These are phyloP conservation scores for Drosophila mayri DNA, from an alignment of 1,140 invertebrate genomes.

Conservation along the genomic window DNA sequence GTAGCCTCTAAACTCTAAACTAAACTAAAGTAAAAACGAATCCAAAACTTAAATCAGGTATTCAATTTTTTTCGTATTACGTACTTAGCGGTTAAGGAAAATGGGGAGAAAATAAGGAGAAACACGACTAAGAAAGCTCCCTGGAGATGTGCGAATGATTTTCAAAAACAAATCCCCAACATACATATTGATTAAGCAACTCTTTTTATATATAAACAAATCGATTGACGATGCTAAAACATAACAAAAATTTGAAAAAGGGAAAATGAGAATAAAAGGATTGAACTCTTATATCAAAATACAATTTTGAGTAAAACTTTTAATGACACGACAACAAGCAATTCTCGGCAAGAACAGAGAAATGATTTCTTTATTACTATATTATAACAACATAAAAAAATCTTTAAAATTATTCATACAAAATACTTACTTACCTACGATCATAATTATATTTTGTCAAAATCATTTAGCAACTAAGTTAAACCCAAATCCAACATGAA, in stretches of 20 bases:
- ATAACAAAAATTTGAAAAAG: constrained; percentile 9
- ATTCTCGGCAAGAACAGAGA: constrained; percentile 42
- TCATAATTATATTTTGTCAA: constrained; percentile 51
- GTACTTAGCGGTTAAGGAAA: constrained; percentile 43
- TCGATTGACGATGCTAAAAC: constrained; percentile 66
- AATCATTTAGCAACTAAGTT: constrained; percentile 62
- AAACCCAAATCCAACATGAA: constrained; percentile 7
- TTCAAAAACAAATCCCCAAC: constrained; percentile 25
- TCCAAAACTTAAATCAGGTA: constrained; percentile 82
- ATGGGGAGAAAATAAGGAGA: constrained; percentile 17
- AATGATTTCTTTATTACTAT: constrained; percentile 34
- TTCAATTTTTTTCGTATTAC: constrained; percentile 76
- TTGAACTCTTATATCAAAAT: constrained; percentile 81
- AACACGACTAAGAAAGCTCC: constrained; percentile 45
- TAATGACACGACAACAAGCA: constrained; percentile 40
- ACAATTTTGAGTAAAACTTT: constrained; percentile 76
- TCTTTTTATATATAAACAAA: constrained; percentile 55
- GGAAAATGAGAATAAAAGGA: not conserved
- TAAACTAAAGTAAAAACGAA: constrained; percentile 61
- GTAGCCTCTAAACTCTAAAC: constrained; percentile 56
- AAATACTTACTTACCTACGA: constrained; percentile 23
- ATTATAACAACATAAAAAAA: constrained; percentile 15
- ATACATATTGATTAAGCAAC: constrained; percentile 63
- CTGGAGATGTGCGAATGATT: constrained; percentile 37
- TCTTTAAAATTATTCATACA: constrained; percentile 23